Evolutionary conservation across 2,113 vertebrate species (phyloP), one percentile per base, ranked within the genome.

Genomic region (Lagopus muta): DNA sequence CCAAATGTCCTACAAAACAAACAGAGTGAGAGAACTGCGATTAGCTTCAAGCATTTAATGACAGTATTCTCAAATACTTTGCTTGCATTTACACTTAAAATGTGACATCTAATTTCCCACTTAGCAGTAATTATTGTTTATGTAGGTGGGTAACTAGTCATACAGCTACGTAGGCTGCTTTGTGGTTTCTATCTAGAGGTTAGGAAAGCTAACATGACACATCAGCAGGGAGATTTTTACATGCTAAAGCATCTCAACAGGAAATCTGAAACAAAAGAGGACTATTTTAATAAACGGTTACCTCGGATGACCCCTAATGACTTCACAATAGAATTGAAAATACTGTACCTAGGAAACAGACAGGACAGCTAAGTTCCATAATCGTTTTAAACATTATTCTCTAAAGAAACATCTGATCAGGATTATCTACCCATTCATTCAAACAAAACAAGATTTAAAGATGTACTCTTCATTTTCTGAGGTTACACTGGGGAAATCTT

Each of bases 1-100:
- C 99, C 98, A 99, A 98, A 97, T 99, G 99, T 98, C 99, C 99
- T 99, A 97, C 93, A 97, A 98, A 96, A 97, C 85, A 98, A 97
- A 97, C 94, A 97, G 75, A 95, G 96, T 32, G 91, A 96, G 87
- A 95, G 72, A 91, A 95, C 82, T 20, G 82, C 85, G 92, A 97
- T 96, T 79, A 96, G 86, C 81, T 72, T 94, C 80, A 96, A 88
- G 93, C 86, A 91, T 84, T 75, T 94, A 91, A 96, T 92, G 92
- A 96, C 65, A 93, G 83, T 86, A 95, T 94, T 95, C 86, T 94
- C 93, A 92, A 96, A 96, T 97, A 91, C 70, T 94, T 94, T 90
- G 83, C 87, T 95, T 95, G 89, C 93, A 69, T 76, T 97, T 95
- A 95, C 91, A 95, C 94, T 89, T 94, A 82, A 96, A 94, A 96